These are phyloP conservation scores for Myiotriccus ornatus DNA, from an alignment of 2,797 vertebrate genomes.

Conservation along the genomic window DNA sequence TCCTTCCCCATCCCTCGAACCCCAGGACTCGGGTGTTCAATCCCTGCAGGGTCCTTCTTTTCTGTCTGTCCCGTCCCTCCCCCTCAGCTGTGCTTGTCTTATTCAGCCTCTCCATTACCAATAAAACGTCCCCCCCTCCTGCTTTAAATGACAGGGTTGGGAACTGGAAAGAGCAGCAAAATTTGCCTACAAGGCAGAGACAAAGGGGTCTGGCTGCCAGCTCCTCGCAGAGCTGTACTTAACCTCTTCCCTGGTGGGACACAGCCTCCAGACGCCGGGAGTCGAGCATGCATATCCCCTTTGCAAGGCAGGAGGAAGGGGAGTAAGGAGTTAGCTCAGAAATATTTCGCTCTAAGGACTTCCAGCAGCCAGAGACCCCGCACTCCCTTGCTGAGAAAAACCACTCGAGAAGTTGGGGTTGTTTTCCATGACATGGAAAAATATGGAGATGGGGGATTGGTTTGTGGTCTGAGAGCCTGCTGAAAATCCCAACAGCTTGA, in stretches of 20 bases:
- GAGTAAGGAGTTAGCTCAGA: background rate
- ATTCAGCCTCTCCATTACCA: background rate
- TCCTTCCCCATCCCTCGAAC: background rate
- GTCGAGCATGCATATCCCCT: fast-evolving
- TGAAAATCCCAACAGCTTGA: background rate
- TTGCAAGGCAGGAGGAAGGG: background rate
- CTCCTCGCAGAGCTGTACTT: background rate
- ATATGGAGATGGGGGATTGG: background rate
- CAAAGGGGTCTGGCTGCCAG: conserved; percentile 49
- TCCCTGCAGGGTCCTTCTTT: background rate
- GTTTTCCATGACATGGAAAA: background rate
- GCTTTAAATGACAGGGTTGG: background rate
- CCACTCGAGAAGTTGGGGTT: background rate
- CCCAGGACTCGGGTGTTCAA: background rate
- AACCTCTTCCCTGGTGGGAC: conserved; percentile 27
- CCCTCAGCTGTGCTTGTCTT: background rate
- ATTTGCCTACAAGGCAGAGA: background rate
- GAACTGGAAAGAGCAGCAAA: background rate
- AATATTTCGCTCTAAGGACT: background rate
- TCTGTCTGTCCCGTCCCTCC: background rate
- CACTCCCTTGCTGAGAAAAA: background rate
- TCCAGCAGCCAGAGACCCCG: background rate
- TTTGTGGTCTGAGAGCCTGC: background rate
- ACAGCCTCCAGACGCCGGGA: background rate
- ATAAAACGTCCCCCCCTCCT: background rate